Conservation (phyloP, 2,888 invertebrate species). For the Nomada ruficornis region DNA sequence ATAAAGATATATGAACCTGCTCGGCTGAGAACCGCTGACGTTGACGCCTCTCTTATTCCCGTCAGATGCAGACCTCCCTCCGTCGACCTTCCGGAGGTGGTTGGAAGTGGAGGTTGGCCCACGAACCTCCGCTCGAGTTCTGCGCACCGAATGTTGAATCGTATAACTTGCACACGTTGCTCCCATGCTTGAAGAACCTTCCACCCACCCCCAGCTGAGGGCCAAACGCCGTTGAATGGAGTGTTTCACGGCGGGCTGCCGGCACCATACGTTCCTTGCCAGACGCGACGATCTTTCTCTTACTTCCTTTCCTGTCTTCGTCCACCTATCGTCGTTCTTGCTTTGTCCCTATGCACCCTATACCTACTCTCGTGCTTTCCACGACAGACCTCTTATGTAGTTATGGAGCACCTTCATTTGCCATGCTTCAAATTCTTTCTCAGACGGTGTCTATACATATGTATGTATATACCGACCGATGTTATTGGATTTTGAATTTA, state of each 20-base stretch:
- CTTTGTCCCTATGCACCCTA: slow-evolving; percentile 50
- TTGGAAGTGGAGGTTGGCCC: slow-evolving; percentile 47
- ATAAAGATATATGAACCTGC: background rate
- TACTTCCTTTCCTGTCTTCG: slow-evolving; percentile 19
- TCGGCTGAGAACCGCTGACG: slow-evolving; percentile 45
- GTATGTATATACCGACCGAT: too few relatives aligned
- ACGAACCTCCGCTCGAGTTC: slow-evolving; percentile 60
- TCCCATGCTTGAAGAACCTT: slow-evolving; percentile 26
- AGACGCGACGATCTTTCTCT: slow-evolving; percentile 59
- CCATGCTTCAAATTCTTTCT: slow-evolving; percentile 38
- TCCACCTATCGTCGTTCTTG: slow-evolving; percentile 19
- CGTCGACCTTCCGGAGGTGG: slow-evolving; percentile 55
- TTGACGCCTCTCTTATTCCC: slow-evolving; percentile 48
- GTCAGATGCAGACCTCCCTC: slow-evolving; percentile 55
- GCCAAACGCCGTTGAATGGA: slow-evolving; percentile 76
- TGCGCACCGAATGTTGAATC: slow-evolving; percentile 68
- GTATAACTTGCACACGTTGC: slow-evolving; percentile 60
- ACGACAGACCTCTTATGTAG: slow-evolving; percentile 28
- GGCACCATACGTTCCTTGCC: slow-evolving; percentile 74
- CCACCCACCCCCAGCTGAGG: slow-evolving; percentile 42
- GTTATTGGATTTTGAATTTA: slow-evolving; percentile 12
- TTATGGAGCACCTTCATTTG: slow-evolving; percentile 34
- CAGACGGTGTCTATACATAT: too few relatives aligned
- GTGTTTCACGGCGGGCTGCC: slow-evolving; percentile 79
- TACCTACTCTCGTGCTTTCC: slow-evolving; percentile 65